Evolutionary conservation across 2,113 vertebrate species (phyloP), one percentile per base, ranked within the genome.

Genomic region (Scomber colias): DNA sequence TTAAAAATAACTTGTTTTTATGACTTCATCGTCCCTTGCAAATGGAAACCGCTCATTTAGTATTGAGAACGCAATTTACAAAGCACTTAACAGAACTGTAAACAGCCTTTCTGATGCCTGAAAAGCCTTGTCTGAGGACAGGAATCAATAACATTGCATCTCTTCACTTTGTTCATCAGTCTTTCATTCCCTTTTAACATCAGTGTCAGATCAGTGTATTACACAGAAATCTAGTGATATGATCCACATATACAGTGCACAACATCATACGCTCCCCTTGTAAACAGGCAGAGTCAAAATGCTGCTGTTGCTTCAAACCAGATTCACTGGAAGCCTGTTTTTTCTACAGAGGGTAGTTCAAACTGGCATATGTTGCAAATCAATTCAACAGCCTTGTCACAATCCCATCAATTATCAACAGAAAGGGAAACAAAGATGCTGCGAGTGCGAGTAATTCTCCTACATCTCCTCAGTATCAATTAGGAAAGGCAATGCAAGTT

Each of bases 11-110:
- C 86, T 86, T 86, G 87, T 84, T 90, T 91, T 90, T 77, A 91
- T 87, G 88, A 90, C 81, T 87, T 76, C 78, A 75, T 74, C 79
- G 82, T 70, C 73, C 62, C 15, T 75, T 8, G 51, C 83, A 92
- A 92, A 94, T 92, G 90, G 92, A 92, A 90, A 86, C 79, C 19
- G 54, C 81, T 92, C 78, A 83, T 92, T 91, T 87, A 77, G 74
- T 82, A 86, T 85, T 40, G 83, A 90, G 87, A 92, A 87, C 80
- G 80, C 86, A 89, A 90, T 92, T 92, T 90, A 93, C 88, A 92
- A 93, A 92, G 91, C 90, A 93, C 91, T 94, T 93, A 94, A 92
- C 88, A 90, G 84, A 91, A 90, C 83, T 88, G 91, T 89, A 90
- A 92, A 93, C 46, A 35, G 83, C 81, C 84, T 90, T 87, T 92